phyloP scores from a whole-genome alignment of 2,797 vertebrate genomes.

The Garrulus glandarius region DNA sequence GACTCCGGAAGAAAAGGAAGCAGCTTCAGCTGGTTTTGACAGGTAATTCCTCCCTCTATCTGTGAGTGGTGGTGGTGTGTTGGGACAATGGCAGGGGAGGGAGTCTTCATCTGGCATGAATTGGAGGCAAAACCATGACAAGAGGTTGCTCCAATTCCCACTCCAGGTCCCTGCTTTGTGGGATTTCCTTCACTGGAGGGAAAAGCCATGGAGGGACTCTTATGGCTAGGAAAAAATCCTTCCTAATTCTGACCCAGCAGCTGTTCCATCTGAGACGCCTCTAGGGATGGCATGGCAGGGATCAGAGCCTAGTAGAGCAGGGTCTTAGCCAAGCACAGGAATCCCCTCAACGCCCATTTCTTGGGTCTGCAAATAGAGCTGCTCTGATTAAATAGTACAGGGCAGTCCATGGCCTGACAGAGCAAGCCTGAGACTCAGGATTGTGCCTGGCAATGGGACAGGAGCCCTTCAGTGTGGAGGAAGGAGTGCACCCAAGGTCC shows the following conservation, averaged over 20 bases:
- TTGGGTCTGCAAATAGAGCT: neutral
- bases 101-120: neutral
- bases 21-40: constrained; percentile 47
- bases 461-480: neutral
- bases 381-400: neutral
- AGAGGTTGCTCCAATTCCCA: neutral
- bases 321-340: neutral
- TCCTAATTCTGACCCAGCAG: constrained; percentile 58
- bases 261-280: constrained; percentile 49
- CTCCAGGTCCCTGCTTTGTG: neutral
- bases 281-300: constrained; percentile 23
- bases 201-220: neutral
- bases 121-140: neutral
- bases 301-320: constrained; percentile 32
- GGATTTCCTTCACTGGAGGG: neutral
- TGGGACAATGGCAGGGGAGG: neutral
- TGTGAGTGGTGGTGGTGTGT: neutral
- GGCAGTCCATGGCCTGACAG: neutral
- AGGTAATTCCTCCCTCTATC: constrained; percentile 28
- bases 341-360: neutral
- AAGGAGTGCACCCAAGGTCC: neutral
- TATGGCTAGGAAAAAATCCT: constrained; percentile 44
- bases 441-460: neutral
- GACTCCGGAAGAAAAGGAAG: constrained; percentile 22
- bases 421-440: neutral